Evolutionary conservation across 2,888 invertebrate species (phyloP), one percentile per base, ranked within the genome.

Genomic region (Esperia sulphurella): DNA sequence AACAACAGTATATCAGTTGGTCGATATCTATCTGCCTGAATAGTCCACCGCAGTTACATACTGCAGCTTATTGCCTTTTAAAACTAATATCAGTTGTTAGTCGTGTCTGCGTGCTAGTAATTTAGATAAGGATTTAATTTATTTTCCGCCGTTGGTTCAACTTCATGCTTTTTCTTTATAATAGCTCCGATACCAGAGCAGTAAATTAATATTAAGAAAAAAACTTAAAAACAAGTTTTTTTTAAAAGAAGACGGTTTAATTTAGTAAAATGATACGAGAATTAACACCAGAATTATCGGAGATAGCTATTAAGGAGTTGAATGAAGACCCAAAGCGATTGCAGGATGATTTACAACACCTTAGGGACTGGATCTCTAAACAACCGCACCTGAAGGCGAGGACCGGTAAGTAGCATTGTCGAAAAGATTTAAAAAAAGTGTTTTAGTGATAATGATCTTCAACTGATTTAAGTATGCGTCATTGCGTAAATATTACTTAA

Each of bases 351-450:
- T 61, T 92, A 14, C 63, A 80, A 43, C 70, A 83, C 52, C 73
- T 91, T n/a, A 83, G 81, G 57, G 81, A 87, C 28, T 92, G 91
- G 91, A 61, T 91, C 29, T 59, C 68, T 8, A 90, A 91, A 61
- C 90, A 91, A 57, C 83, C 85, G 0, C 90, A 91, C 63, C 63
- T 91, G 28, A 75, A 63, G 29, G 81, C 84, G 5, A 76, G 90
- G 58, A 80, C 66, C 51, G 74, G 74, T 73, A 45, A 13, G 13
- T 31, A 21, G 21, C 21, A 21, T 21, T 21, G 21, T 3, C 21
- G 3, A 21, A 21, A 21, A 21, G 21, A 21, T 21, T 3, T 21
- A 21, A 21, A 3, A 21, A 21, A 21, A 3, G 5, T 21, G 21
- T 21, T 21, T 21, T 35, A 35, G 9, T 10, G 9, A 12, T 35